These are phyloP conservation scores for Xerus inauris DNA, from an alignment of 2,113 vertebrate genomes.

Conservation along the genomic window DNA sequence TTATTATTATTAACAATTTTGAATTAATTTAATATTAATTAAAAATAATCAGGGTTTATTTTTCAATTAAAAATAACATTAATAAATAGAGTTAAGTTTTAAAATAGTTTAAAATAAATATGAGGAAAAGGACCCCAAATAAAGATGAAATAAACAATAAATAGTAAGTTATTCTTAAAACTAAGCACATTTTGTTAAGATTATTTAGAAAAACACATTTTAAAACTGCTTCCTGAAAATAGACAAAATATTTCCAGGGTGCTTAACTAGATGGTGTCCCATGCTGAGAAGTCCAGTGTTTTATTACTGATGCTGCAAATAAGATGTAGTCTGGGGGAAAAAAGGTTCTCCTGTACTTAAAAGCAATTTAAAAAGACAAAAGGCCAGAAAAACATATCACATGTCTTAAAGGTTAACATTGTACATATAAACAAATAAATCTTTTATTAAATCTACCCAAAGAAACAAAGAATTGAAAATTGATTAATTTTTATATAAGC, in stretches of 20 bases:
- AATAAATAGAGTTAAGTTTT: neutral
- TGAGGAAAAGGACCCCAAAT: neutral
- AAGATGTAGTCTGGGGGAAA: neutral
- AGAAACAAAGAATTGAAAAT: neutral
- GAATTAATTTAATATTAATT: neutral
- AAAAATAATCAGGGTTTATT: constrained; percentile 4
- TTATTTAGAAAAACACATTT: neutral
- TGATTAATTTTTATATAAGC: neutral
- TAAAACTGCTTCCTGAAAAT: constrained; percentile 16
- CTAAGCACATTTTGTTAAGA: neutral
- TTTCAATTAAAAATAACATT: neutral
- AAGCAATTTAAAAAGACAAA: neutral
- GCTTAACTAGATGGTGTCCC: neutral
- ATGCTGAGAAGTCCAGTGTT: neutral
- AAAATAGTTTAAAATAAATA: neutral
- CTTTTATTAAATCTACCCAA: neutral
- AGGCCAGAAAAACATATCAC: neutral
- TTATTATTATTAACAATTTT: neutral
- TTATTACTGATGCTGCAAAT: neutral
- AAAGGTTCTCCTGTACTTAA: neutral
- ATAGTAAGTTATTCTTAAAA: constrained; percentile 23
- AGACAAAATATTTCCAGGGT: neutral
- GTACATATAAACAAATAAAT: neutral
- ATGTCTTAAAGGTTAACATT: neutral
- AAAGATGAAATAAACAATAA: neutral